Evolutionary conservation across 2,113 vertebrate species (phyloP), one percentile per base, ranked within the genome.

Genomic region (Halichoerus grypus): DNA sequence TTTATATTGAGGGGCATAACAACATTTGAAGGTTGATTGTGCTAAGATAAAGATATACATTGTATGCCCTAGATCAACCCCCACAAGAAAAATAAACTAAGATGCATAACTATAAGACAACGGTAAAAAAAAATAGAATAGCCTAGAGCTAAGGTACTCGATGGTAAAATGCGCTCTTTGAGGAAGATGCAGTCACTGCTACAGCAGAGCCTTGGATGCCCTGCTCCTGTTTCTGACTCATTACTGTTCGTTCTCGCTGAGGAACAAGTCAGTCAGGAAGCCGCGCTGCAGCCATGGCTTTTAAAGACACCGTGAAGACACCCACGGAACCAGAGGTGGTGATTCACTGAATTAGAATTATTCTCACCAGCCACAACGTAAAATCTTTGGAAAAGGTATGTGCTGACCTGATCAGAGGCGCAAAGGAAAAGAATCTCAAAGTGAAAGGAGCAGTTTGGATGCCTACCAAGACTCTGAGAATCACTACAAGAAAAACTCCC

Each of bases 221-320:
- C 10, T 4, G 19, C 53, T 79, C 42, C 51, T 6, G 71, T 92
- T 99, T 99, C 99, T 99, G 99, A 94, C 99, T 99, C 99, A 99
- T 99, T 99, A 99, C 99, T 99, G 99, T 99, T 99, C 99, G 98
- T 98, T 97, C 95, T 91, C 36, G 77, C 96, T 82, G 97, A 98
- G 99, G 99, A 99, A 99, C 99, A 99, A 99, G 99, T 99, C 99
- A 99, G 99, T 99, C 99, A 99, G 99, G 99, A 99, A 99, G 97
- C 97, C 79, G 26, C 81, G 39, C 51, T 4, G 63, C 93, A 69
- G 96, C 96, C 84, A 99, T 99, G 98, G 65, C 33, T 69, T 69
- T 19, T 69, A n/a, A n/a, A 69, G 65, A 33, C 65, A 16, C 65
- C 16, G 4, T 99, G 31, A 99, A 99, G 98, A 99, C 99, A 81